phyloP scores from a whole-genome alignment of 2,888 invertebrate species.

The Tiliacea citrago region DNA sequence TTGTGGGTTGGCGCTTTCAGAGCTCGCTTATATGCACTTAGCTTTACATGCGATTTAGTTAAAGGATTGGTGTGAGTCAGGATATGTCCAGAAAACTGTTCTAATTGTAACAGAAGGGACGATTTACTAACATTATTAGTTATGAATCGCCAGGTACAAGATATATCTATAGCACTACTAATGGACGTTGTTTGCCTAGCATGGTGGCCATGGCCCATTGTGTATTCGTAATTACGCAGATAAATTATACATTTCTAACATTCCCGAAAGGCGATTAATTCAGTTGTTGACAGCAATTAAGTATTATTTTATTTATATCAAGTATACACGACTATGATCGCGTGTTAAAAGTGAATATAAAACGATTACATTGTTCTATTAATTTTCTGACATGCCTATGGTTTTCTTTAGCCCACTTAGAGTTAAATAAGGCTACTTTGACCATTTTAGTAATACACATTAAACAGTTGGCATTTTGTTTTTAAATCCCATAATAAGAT shows the following conservation, averaged over 20 bases:
- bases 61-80: constrained; percentile 24
- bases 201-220: constrained; percentile 16
- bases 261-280: constrained; percentile 50
- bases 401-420: constrained; percentile 47
- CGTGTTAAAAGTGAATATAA: constrained; percentile 61
- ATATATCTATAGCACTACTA: background rate
- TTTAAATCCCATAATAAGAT: background rate
- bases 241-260: constrained; percentile 43
- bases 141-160: background rate
- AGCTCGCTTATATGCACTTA: constrained; percentile 69
- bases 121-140: too few relatives aligned
- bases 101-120: background rate
- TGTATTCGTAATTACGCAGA: constrained; percentile 25
- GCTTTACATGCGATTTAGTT: constrained; percentile 56
- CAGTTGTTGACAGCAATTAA: constrained; percentile 59
- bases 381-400: constrained; percentile 48
- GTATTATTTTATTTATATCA: constrained; percentile 57
- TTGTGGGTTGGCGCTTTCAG: constrained; percentile 87
- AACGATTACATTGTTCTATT: constrained; percentile 58
- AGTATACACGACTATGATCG: constrained; percentile 47
- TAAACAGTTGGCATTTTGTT: background rate
- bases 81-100: constrained; percentile 2
- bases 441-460: constrained; percentile 2
- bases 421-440: constrained; percentile 16
- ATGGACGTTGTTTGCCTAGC: constrained; percentile 4